Evolutionary conservation across 2,113 vertebrate genomes (phyloP).

Genomic region (Sinocyclocheilus anophthalmus): DNA sequence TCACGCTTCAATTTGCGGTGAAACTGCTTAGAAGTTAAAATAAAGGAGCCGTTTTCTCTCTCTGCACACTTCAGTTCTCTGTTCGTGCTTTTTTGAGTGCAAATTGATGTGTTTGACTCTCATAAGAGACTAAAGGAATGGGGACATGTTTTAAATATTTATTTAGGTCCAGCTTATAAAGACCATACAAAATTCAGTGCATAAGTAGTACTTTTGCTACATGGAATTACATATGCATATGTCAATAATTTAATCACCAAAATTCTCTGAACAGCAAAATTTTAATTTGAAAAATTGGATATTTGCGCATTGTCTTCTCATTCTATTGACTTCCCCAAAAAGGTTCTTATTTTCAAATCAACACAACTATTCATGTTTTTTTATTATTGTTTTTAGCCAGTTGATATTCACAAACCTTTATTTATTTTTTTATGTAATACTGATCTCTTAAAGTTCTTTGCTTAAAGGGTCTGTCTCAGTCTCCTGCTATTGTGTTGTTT

Average conservation of each 20-base stretch:
- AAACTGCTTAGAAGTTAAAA: constrained; percentile 36
- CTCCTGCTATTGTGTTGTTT: too few relatives aligned
- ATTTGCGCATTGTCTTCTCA: neutral
- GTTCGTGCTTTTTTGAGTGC: constrained; percentile 12
- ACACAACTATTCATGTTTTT: neutral
- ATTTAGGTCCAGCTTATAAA: neutral
- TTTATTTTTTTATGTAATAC: neutral
- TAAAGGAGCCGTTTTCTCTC: constrained; percentile 22
- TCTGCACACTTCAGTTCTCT: constrained; percentile 30
- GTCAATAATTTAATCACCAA: neutral
- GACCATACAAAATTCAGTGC: neutral
- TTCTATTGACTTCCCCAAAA: neutral
- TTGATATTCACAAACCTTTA: neutral
- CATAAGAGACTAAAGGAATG: constrained; percentile 7
- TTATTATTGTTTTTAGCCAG: neutral
- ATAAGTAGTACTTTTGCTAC: neutral
- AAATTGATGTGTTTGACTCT: constrained; percentile 37
- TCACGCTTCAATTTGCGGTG: constrained; percentile 23
- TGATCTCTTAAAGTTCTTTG: constrained; percentile 26
- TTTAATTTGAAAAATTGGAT: neutral
- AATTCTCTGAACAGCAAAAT: too few relatives aligned
- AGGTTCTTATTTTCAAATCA: neutral
- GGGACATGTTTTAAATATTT: neutral
- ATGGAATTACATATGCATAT: neutral
- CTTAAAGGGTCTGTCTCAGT: constrained; percentile 23